A percentile compares a stretch with the other conserved stretches of the same genome.
phyloP scores from a whole-genome alignment of 2,888 invertebrate species.

The Acrobasis consociella region DNA sequence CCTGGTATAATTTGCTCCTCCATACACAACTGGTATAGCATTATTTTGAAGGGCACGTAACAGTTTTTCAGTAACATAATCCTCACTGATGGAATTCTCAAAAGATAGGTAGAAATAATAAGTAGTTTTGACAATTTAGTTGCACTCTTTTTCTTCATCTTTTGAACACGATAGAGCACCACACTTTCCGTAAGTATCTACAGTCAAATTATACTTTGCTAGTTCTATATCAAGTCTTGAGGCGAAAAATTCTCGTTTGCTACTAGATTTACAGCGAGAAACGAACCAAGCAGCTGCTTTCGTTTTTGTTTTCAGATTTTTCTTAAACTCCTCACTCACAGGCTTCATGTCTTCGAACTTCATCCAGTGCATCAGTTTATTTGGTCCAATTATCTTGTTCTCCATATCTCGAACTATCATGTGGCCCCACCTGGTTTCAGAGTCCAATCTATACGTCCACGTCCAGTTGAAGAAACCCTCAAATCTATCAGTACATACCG shows the following conservation, averaged over 20 bases:
- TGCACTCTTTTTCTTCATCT: conserved; percentile 40
- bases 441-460: conserved; percentile 55
- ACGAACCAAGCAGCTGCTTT: conserved; percentile 61
- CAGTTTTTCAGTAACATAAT: conserved; percentile 67
- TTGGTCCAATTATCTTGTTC: conserved; percentile 47
- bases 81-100: conserved; percentile 58
- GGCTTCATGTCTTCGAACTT: conserved; percentile 45
- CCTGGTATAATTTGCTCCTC: conserved; percentile 66
- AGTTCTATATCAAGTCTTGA: conserved; percentile 40
- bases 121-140: conserved; percentile 43
- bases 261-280: conserved; percentile 49
- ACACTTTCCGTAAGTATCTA: conserved; percentile 57
- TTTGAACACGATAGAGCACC: conserved; percentile 44
- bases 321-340: conserved; percentile 41
- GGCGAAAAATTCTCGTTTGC: conserved; percentile 42
- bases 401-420: conserved; percentile 43
- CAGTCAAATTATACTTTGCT: conserved; percentile 37
- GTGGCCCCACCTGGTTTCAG: conserved; percentile 52
- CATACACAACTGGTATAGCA: conserved; percentile 61
- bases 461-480: conserved; percentile 57
- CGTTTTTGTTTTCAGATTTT: conserved; percentile 45
- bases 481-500: conserved; percentile 40
- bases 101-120: conserved; percentile 65
- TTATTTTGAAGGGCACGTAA: conserved; percentile 50
- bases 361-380: conserved; percentile 48